Conservation (phyloP, 2,888 invertebrate genomes). For the Torymus texanus region DNA sequence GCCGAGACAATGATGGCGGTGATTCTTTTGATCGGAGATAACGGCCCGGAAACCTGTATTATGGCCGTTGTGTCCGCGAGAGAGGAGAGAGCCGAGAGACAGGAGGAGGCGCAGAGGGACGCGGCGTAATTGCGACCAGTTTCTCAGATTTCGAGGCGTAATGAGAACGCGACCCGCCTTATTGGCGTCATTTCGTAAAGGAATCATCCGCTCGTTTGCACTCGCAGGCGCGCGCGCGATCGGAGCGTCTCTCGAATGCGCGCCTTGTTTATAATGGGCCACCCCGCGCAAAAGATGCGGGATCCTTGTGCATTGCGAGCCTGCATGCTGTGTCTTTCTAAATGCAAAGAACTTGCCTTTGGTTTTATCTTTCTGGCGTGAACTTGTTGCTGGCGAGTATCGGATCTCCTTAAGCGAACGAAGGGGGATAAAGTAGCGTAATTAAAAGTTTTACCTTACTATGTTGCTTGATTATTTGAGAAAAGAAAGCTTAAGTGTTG, state of each 20-base stretch:
- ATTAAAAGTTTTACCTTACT: too few relatives aligned
- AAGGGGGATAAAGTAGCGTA: too few relatives aligned
- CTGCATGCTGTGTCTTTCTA: not conserved
- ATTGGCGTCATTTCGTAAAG: constrained; percentile 56
- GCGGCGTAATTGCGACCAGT: constrained; percentile 56
- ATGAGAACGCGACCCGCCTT: constrained; percentile 56
- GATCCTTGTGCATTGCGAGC: not conserved
- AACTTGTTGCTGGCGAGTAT: not conserved
- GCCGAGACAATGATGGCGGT: constrained; percentile 55
- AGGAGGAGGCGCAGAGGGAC: not conserved
- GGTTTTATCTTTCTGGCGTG: not conserved
- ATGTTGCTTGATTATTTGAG: too few relatives aligned
- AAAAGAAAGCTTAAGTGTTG: too few relatives aligned
- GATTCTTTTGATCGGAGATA: constrained; percentile 59
- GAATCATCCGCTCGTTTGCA: constrained; percentile 52
- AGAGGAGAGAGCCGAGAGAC: not conserved
- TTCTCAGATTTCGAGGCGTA: constrained; percentile 59
- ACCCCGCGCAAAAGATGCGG: constrained; percentile 37
- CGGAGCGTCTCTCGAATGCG: constrained; percentile 16
- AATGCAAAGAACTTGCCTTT: not conserved
- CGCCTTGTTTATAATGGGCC: constrained; percentile 51
- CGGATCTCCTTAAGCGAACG: too few relatives aligned
- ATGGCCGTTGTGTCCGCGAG: constrained; percentile 21
- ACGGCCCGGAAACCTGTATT: constrained; percentile 48
- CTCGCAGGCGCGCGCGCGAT: not conserved